Evolutionary conservation across 2,888 invertebrate genomes (phyloP), one percentile per base, ranked within the genome.

Genomic region (Drosophila fungiperda): DNA sequence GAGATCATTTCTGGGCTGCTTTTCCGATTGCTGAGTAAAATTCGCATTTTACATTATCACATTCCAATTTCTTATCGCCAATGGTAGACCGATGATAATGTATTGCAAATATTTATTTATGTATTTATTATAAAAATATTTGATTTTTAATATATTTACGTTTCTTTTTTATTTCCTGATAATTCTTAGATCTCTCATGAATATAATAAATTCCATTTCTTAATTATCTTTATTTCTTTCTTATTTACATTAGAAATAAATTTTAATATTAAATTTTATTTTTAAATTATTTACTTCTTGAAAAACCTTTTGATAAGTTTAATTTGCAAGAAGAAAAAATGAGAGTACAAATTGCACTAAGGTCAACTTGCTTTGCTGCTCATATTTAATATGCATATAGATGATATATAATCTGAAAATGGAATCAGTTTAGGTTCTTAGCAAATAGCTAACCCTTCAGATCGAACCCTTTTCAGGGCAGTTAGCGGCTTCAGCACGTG

Each of bases 401-500:
- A 0, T n/a, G 11, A 32, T n/a, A 29, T 29, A 50, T n/a, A 50
- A 3, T 6, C n/a, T 11, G n/a, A 3, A 6, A n/a, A 1, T 32
- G 50, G n/a, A 26, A n/a, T 29, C 50, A 11, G 11, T 29, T 29
- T 15, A 7, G 29, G 29, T 32, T 32, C 15, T 3, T 32, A 15
- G 35, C 12, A 11, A 42, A 65, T 65, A 33, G 49, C 48, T 54
- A 17, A 1, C 57, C 32, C 40, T 63, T 71, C 15, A 23, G 59
- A 60, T 73, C 68, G 15, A 61, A 76, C 52, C 69, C 79, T 38
- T 67, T 72, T 68, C 35, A 52, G 55, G 68, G 58, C 59, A 12
- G 35, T 23, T 38, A 17, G 33, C 69, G 29, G n/a, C 40, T 60
- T 29, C 50, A 61, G 73, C 69, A 84, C 73, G 84, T 78, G 82